Conservation (phyloP, 2,113 vertebrate species). For the Copsychus sechellarum region DNA sequence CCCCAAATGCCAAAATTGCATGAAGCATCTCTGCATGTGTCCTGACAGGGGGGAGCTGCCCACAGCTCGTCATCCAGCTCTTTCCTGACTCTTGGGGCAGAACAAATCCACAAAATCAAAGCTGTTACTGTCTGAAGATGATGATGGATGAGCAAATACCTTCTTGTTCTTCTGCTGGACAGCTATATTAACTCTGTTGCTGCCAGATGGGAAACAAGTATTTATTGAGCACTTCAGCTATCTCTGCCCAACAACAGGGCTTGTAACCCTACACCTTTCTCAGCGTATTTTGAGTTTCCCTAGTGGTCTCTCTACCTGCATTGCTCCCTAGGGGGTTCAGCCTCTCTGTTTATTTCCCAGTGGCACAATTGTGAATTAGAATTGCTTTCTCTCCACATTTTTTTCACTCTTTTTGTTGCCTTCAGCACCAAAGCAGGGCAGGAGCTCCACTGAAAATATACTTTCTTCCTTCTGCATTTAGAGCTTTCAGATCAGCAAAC, state of each 20-base stretch:
- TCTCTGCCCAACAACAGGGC: neutral
- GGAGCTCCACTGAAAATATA: neutral
- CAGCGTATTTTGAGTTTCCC: neutral
- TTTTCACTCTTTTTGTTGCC: neutral
- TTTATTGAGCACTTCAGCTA: neutral
- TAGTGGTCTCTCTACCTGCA: neutral
- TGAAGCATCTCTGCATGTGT: rapidly evolving
- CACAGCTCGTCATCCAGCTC: neutral
- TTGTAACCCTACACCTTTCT: rapidly evolving
- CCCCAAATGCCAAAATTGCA: neutral
- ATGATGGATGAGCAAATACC: slow-evolving; percentile 1
- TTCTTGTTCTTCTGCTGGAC: neutral
- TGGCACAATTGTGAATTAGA: neutral
- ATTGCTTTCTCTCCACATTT: neutral
- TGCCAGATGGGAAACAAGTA: neutral
- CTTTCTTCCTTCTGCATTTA: neutral
- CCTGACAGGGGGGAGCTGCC: neutral
- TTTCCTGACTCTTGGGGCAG: neutral
- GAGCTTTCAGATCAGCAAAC: neutral
- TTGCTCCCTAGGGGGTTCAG: neutral
- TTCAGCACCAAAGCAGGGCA: neutral
- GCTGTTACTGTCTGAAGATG: neutral
- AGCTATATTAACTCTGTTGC: neutral
- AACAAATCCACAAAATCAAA: neutral
- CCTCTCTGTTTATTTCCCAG: neutral